Base-by-base conservation (phyloP, 2,888 invertebrate species). In the Seira sanloemensis region DNA sequence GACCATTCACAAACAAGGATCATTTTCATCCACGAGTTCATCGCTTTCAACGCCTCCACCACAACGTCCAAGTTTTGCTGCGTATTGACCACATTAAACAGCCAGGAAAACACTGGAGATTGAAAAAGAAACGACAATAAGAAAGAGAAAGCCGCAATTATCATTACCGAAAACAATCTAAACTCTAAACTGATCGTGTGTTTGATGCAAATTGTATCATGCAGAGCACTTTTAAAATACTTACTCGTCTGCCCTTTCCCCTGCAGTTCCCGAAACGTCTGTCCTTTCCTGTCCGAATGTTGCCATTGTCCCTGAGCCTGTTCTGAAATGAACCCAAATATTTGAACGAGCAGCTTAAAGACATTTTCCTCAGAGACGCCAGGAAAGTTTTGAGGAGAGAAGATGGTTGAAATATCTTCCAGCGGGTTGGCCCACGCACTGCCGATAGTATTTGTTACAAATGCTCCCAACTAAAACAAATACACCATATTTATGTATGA, bases 11-110 rank as follows among this genome's bases (percentile, higher is more conserved):
- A 89, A 66, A 89, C 82, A 46, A 85, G 85, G 18, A 87, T 80
- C 84, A 89, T 80, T 54, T 88, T 88, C 87, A 88, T 88, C 89
- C 89, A 89, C 0, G 88, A 86, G 58, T 85, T 88, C 82, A 89
- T 84, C 0, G 89, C 88, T 74, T 86, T 87, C 21, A 88, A 37
- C 37, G 84, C 74, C 76, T 89, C 88, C 24, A 86, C 76, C 2
- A 88, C 75, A 9, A 89, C 81, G 18, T 88, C 87, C 66, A 84
- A 58, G 26, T 85, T 78, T 50, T 84, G 85, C 69, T 89, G 86
- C 0, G 85, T 82, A 26, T 84, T 74, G 1, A 88, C 85, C 12
- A 89, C 84, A 58, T 88, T 86, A 66, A 87, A 88, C 1, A 89
- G 73, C 89, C 89, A 89, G 0, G 81, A 78, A 69, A 87, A 89